Evolutionary conservation across 2,888 invertebrate genomes (phyloP).

Genomic region (Calameuta pallipes): DNA sequence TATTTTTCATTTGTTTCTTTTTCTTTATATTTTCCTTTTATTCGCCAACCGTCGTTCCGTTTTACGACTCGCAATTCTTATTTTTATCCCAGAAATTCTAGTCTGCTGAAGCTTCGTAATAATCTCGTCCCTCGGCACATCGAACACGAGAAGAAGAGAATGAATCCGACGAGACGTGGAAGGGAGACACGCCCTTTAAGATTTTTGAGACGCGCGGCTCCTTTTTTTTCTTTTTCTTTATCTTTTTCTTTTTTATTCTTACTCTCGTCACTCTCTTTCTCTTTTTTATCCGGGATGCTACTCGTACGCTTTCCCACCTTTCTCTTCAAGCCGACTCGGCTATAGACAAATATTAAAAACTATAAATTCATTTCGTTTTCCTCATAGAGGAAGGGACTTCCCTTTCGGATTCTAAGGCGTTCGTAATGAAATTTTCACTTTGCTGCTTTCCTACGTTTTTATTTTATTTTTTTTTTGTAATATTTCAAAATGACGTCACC

Average conservation of each 20-base stretch:
- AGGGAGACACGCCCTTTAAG: not conserved
- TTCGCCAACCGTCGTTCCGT: too few relatives aligned
- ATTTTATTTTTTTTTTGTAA: not conserved
- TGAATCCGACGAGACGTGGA: not conserved
- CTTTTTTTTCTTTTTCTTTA: slow-evolving; percentile 3
- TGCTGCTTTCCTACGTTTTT: not conserved
- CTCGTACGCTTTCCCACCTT: slow-evolving; percentile 10
- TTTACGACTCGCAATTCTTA: too few relatives aligned
- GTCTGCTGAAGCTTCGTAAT: not conserved
- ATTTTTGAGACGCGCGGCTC: not conserved
- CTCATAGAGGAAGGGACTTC: not conserved
- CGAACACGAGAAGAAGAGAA: not conserved
- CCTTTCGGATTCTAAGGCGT: slow-evolving; percentile 16
- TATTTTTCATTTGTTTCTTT: not conserved
- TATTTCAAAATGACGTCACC: not conserved
- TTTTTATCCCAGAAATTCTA: not conserved
- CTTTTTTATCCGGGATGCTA: not conserved
- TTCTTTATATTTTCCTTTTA: not conserved
- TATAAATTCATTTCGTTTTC: slow-evolving; percentile 49
- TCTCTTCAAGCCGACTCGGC: slow-evolving; percentile 19
- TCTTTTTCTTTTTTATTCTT: slow-evolving; percentile 1
- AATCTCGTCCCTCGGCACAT: not conserved
- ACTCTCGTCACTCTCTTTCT: slow-evolving; percentile 4
- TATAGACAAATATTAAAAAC: slow-evolving; percentile 52
- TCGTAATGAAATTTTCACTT: slow-evolving; percentile 45